Percentiles rank a stretch among this genome's conserved stretches.
Evolutionary conservation across 2,888 invertebrate genomes (phyloP).

Genomic region (Sarcophaga rosellei): DNA sequence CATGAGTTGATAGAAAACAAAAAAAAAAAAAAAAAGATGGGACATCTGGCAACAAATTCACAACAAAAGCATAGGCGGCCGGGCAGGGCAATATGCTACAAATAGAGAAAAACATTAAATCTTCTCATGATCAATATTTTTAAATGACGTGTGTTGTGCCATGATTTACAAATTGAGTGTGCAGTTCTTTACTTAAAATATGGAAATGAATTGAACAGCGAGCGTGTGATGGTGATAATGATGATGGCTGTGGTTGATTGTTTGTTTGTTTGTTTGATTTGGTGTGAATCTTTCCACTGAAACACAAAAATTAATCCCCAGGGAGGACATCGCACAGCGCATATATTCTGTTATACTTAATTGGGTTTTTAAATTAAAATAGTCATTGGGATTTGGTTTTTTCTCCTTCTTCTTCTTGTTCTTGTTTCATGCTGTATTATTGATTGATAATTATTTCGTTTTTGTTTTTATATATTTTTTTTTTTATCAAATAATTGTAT

Average conservation of each 20-base stretch:
- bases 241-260: not conserved
- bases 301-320: slow-evolving; percentile 61
- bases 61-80: not conserved
- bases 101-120: slow-evolving; percentile 33
- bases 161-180: slow-evolving; percentile 46
- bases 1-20: not conserved
- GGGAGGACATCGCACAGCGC: slow-evolving; percentile 49
- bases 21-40: not conserved
- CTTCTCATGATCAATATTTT: slow-evolving; percentile 28
- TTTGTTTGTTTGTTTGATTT: not conserved
- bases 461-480: slow-evolving; percentile 38
- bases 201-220: not conserved
- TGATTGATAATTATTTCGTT: slow-evolving; percentile 62
- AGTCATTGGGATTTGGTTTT: not conserved
- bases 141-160: slow-evolving; percentile 52
- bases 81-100: not conserved
- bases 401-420: not conserved
- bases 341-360: not conserved
- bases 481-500: slow-evolving; percentile 9
- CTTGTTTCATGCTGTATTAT: not conserved
- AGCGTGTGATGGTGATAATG: not conserved
- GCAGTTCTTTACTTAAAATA: not conserved
- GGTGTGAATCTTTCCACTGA: slow-evolving; percentile 7
- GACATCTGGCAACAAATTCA: slow-evolving; percentile 42
- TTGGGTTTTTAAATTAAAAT: slow-evolving; percentile 22